Percentiles rank a stretch among this genome's conserved stretches.
These are phyloP conservation scores for Diacarnus erythraeanus DNA, from an alignment of 37 sponge, comb jelly and placozoan species.

Conservation along the genomic window DNA sequence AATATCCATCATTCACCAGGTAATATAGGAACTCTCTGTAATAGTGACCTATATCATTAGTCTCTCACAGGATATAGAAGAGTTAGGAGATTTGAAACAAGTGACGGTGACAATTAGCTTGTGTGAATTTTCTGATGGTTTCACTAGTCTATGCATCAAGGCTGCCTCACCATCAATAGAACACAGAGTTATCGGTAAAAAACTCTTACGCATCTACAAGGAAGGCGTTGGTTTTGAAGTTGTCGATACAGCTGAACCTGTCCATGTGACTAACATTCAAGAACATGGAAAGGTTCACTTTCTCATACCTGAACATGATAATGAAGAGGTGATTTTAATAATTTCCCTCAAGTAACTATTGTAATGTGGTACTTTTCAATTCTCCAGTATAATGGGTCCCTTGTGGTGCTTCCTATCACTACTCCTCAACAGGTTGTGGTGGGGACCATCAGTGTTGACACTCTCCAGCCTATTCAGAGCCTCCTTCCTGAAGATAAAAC, in stretches of 20 bases:
- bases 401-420: slow-evolving; percentile 64
- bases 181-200: slow-evolving; percentile 43
- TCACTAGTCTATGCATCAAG: slow-evolving; percentile 25
- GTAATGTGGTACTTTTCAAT: background rate
- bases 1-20: slow-evolving; percentile 41
- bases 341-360: no score
- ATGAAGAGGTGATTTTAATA: slow-evolving; percentile 14
- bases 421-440: slow-evolving; percentile 26
- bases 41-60: background rate
- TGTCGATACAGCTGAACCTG: slow-evolving; percentile 46
- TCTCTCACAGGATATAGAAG: slow-evolving; percentile 40
- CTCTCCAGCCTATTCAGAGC: slow-evolving; percentile 9
- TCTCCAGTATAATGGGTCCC: slow-evolving; percentile 67
- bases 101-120: slow-evolving; percentile 43
- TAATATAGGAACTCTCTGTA: slow-evolving; percentile 2
- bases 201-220: slow-evolving; percentile 19
- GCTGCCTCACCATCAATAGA: slow-evolving; percentile 42
- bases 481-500: background rate
- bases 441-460: slow-evolving; percentile 73
- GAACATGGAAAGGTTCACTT: slow-evolving; percentile 53
- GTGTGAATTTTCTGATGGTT: background rate
- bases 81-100: slow-evolving; percentile 43
- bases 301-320: slow-evolving; percentile 36
- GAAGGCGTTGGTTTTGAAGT: slow-evolving; percentile 70
- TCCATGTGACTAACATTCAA: slow-evolving; percentile 54